Base-by-base conservation (phyloP, 2,888 invertebrate species). In the Chloromyia formosa region DNA sequence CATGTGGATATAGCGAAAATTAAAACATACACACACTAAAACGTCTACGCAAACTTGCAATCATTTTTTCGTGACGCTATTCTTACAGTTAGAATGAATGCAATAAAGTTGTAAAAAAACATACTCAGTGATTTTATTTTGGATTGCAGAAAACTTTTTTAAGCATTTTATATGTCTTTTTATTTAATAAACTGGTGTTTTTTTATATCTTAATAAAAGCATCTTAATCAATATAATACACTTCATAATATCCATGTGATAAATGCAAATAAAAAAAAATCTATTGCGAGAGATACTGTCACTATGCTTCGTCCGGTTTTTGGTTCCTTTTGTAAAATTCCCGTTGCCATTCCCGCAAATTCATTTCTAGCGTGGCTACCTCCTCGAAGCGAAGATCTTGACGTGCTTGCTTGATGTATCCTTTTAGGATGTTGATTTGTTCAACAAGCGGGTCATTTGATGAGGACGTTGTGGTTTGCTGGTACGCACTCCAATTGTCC, bases 361-460 rank as follows among this genome's bases (percentile, higher is more conserved):
- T 98, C 61, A 91, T 89, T 84, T 97, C 95, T 79, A 98, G 86
- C 78, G 94, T 95, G 66, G 91, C 92, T n/a, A 94, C 90, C 81
- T 91, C 91, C 78, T 91, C 91, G 79, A 91, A 93, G 80, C 89
- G 88, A 80, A 91, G 86, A 20, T 91, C 92, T 79, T 89, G 89
- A 80, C 92, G 89, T 0, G 97, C 97, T 84, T 96, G 94, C 79
- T 92, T 92, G 45, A 98, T 96, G 82, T 96, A 97, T 35, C 92
- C 93, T 74, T 92, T 89, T 56, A 97, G 94, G 79, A 95, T 97
- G 82, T 94, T 94, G 88, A 97, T 97, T 87, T 98, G 97, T 81
- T 96, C 94, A 35, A 96, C 87, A 80, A 96, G 86, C 0, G 95
- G 96, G 86, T 93, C 84, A 75, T 85, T 83, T 77, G 16, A 16